These are phyloP conservation scores for Esox masquinongy DNA, from an alignment of 2,797 vertebrate genomes.

Conservation along the genomic window DNA sequence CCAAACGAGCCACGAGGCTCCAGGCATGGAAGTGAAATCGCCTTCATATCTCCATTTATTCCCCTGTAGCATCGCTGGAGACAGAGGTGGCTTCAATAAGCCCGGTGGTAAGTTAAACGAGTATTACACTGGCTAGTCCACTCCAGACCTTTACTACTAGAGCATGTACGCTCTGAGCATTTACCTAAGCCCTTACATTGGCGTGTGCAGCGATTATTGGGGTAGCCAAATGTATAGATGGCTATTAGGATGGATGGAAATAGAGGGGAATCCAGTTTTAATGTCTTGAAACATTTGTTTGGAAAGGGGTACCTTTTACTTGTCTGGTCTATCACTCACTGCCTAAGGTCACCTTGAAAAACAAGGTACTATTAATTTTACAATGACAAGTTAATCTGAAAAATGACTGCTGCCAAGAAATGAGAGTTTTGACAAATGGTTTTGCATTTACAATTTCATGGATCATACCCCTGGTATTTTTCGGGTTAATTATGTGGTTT, in stretches of 20 bases:
- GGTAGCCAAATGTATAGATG: conserved; percentile 39
- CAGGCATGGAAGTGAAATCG: conserved; percentile 94
- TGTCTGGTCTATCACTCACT: conserved; percentile 54
- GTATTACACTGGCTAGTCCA: conserved; percentile 99
- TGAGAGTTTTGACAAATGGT: conserved; percentile 28
- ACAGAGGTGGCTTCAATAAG: conserved; percentile 99
- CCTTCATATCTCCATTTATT: conserved; percentile 99
- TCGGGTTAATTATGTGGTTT: conserved; percentile 64
- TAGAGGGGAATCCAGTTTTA: conserved; percentile 48
- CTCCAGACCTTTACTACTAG: conserved; percentile 72
- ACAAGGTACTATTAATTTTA: conserved; percentile 46
- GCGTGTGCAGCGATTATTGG: conserved; percentile 59
- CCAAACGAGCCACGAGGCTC: conserved; percentile 94
- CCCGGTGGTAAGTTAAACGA: conserved; percentile 99
- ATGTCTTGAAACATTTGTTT: conserved; percentile 66
- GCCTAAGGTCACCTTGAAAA: conserved; percentile 50
- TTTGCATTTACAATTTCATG: conserved; percentile 50
- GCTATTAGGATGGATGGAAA: conserved; percentile 30
- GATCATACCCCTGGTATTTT: conserved; percentile 54
- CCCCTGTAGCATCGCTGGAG: conserved; percentile 99
- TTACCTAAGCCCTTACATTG: conserved; percentile 58
- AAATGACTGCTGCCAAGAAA: conserved; percentile 52
- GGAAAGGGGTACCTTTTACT: conserved; percentile 60
- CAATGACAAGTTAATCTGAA: conserved; percentile 54
- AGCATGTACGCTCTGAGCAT: conserved; percentile 56